Percentiles rank a stretch among this genome's conserved stretches.
These are phyloP conservation scores for Electrophaes corylata DNA, from an alignment of 2,888 invertebrate species.

Conservation along the genomic window DNA sequence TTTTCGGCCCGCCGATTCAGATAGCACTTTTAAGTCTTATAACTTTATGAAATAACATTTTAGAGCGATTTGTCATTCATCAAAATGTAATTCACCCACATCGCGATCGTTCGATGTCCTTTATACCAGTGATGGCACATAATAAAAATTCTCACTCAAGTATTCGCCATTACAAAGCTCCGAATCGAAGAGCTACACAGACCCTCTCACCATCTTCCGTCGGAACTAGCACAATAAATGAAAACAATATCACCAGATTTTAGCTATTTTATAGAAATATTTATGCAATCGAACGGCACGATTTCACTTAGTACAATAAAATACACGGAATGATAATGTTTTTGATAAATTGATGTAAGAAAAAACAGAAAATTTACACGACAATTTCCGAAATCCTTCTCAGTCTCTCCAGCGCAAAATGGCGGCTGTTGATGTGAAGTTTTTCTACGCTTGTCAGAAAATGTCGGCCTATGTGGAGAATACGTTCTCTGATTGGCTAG, in stretches of 20 bases:
- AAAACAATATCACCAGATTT: conserved; percentile 86
- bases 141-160: conserved; percentile 88
- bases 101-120: conserved; percentile 88
- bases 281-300: conserved; percentile 74
- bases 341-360: conserved; percentile 84
- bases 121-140: conserved; percentile 91
- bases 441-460: conserved; percentile 97
- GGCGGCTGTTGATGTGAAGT: conserved; percentile 98
- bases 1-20: conserved; percentile 84
- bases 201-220: conserved; percentile 90
- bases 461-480: conserved; percentile 82
- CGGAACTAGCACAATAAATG: conserved; percentile 89
- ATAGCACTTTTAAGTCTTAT: conserved; percentile 82
- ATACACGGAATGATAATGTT: conserved; percentile 85
- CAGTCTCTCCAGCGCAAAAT: conserved; percentile 94
- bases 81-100: conserved; percentile 85
- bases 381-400: conserved; percentile 90
- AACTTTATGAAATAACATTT: conserved; percentile 82
- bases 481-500: conserved; percentile 72
- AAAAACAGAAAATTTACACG: conserved; percentile 87
- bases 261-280: conserved; percentile 76
- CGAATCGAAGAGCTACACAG: conserved; percentile 87
- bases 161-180: conserved; percentile 92
- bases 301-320: conserved; percentile 85
- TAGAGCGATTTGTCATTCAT: conserved; percentile 82